Conservation (phyloP, 23 tunicate species). For the Ciona savignyi region DNA sequence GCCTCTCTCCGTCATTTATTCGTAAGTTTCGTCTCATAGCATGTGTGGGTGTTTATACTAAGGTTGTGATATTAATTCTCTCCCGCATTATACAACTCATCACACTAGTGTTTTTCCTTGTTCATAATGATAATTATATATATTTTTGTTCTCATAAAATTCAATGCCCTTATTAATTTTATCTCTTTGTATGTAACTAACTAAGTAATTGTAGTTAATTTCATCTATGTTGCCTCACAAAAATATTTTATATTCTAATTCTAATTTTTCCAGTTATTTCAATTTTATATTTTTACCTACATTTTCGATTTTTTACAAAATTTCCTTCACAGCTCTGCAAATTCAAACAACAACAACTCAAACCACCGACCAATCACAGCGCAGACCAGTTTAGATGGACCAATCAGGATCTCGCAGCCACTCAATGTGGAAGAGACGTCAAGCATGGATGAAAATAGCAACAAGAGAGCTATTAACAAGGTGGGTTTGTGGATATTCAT, state of each 20-base stretch:
- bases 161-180: background rate
- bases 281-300: too few relatives aligned
- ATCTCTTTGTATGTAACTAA: background rate
- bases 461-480: background rate
- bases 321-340: too few relatives aligned
- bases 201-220: background rate
- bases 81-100: too few relatives aligned
- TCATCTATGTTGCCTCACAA: background rate
- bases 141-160: too few relatives aligned
- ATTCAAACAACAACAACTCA: background rate
- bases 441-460: background rate
- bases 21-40: too few relatives aligned
- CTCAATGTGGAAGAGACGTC: background rate
- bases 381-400: background rate
- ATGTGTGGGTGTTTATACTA: too few relatives aligned
- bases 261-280: too few relatives aligned
- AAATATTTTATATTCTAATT: background rate
- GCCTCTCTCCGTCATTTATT: slow-evolving; percentile 41
- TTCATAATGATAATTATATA: too few relatives aligned
- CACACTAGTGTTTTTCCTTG: too few relatives aligned
- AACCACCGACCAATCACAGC: background rate
- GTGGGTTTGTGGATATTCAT: too few relatives aligned
- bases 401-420: background rate
- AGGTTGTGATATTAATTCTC: too few relatives aligned
- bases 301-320: too few relatives aligned